Evolutionary conservation across 2,888 invertebrate species (phyloP).

Genomic region (Nemotelus nigrinus): DNA sequence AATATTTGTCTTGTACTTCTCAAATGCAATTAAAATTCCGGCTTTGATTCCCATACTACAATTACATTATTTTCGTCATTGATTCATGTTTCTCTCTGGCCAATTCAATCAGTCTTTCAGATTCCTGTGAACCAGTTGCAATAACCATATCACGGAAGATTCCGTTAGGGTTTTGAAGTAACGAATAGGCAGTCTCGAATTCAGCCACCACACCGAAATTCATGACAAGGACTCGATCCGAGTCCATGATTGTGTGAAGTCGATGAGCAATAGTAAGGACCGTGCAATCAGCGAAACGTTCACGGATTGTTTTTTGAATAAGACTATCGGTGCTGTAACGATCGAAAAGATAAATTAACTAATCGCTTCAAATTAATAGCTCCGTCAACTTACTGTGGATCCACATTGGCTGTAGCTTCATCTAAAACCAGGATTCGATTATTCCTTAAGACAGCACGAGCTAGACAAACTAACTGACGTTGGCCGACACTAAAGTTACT

Average conservation of each 20-base stretch:
- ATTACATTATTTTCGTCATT: not conserved
- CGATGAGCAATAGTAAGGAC: conserved; percentile 88
- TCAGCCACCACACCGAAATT: conserved; percentile 77
- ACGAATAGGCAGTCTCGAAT: conserved; percentile 72
- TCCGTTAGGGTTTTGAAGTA: conserved; percentile 69
- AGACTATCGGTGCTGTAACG: conserved; percentile 72
- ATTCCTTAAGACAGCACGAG: conserved; percentile 80
- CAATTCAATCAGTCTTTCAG: conserved; percentile 50
- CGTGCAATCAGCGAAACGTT: conserved; percentile 79
- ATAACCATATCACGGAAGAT: conserved; percentile 73
- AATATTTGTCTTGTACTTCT: no score
- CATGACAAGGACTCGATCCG: conserved; percentile 83
- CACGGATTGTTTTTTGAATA: conserved; percentile 81
- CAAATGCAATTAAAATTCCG: no score
- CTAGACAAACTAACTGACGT: conserved; percentile 80
- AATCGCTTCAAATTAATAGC: not conserved
- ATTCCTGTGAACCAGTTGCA: conserved; percentile 67
- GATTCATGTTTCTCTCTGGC: conserved; percentile 49
- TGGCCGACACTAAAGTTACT: conserved; percentile 73
- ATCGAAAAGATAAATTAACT: conserved; percentile 8
- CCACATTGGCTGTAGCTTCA: conserved; percentile 74
- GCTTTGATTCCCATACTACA: no score
- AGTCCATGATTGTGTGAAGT: conserved; percentile 90
- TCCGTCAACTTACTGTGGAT: conserved; percentile 63
- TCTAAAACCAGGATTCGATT: conserved; percentile 80